Conservation (phyloP, 53 echinoderm and acorn worm genomes). For the Glandiceps talaboti region DNA sequence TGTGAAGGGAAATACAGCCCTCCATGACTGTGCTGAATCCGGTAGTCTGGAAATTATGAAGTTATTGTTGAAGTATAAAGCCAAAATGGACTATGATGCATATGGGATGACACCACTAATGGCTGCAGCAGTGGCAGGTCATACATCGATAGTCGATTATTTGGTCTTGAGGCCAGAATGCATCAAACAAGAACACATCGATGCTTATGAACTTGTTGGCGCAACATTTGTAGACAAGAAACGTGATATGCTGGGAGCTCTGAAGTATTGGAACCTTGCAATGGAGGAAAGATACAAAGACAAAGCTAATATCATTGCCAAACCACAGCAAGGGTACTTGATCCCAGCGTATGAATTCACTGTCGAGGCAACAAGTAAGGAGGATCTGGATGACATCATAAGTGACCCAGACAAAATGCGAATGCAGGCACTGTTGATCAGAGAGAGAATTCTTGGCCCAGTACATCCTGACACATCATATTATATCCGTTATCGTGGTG, state of each 20-base stretch:
- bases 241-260: conserved; percentile 84
- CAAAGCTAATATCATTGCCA: conserved; percentile 48
- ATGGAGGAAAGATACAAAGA: conserved; percentile 67
- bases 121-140: conserved; percentile 96
- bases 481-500: conserved; percentile 93
- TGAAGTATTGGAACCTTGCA: conserved; percentile 89
- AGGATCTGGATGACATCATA: conserved; percentile 73
- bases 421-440: conserved; percentile 94
- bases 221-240: conserved; percentile 96
- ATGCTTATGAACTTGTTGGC: conserved; percentile 71
- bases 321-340: conserved; percentile 31
- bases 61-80: conserved; percentile 57
- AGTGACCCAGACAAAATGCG: conserved; percentile 95
- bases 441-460: conserved; percentile 89
- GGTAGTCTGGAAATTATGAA: conserved; percentile 95
- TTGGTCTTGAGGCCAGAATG: conserved; percentile 38
- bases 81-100: conserved; percentile 83
- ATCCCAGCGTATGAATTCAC: conserved; percentile 79
- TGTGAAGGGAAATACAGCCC: conserved; percentile 83
- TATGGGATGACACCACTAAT: conserved; percentile 89
- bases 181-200: conserved; percentile 52
- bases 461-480: conserved; percentile 97
- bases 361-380: conserved; percentile 46
- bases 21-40: conserved; percentile 98
- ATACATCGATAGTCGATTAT: conserved; percentile 86